Evolutionary conservation across 2,888 invertebrate species (phyloP), one percentile per base, ranked within the genome.

Genomic region (Pseudococcus jackbeardsleyi): DNA sequence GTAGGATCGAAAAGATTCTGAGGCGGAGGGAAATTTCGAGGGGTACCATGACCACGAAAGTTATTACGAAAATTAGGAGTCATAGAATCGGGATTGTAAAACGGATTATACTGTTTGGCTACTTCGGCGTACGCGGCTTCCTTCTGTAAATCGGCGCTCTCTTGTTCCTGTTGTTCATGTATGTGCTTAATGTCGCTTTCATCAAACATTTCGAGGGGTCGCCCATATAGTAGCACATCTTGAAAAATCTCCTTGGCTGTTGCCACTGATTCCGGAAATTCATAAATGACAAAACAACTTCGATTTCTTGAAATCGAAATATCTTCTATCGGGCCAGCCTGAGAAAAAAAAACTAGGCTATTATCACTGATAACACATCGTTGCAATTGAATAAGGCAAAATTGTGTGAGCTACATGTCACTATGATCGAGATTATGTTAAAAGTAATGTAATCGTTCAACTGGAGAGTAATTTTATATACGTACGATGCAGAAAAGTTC

Each of bases 161-260:
- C 54, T n/a, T 88, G 50, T 39, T 79, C 79, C 79, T 82, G 88
- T 9, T 19, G 0, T 11, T 33, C 12, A 39, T 82, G 54, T 11
- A 88, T 79, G 9, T 88, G 15, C 6, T 54, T 79, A 1, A 88
- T 88, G 11, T 88, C 88, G 17, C 54, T 33, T 39, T 88, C 54
- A 19, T 82, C 82, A n/a, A 26, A 88, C 54, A 88, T 50, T 19
- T 79, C 46, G 17, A 88, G 7, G 6, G 88, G 22, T 19, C 82
- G 50, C 0, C 82, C 82, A 11, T 5, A 19, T 12, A 88, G 8
- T 54, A 59, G 39, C 1, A 88, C 88, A 88, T 88, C 88, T 12
- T 48, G 82, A 54, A 88, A 88, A n/a, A 88, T 88, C 17, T 88
- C 88, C 39, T 88, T 88, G 0, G 88, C 88, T 12, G 88, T 88